These are phyloP conservation scores for Centruroides sculpturatus DNA, from an alignment of 1,140 invertebrate genomes.

Conservation along the genomic window DNA sequence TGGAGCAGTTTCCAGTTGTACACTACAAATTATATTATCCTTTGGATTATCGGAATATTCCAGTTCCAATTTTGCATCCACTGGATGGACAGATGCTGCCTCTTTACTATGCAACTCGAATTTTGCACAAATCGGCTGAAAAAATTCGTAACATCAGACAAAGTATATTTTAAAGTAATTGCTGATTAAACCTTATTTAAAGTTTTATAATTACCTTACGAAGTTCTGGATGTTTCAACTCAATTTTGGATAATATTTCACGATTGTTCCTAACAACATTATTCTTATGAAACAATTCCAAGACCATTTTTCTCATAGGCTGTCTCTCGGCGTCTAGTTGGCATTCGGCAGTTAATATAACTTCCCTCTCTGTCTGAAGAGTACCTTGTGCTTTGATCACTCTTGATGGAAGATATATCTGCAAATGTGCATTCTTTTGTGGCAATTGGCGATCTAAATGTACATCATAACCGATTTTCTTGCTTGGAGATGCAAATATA, in stretches of 20 bases:
- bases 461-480: neutral
- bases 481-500: neutral
- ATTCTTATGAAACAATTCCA: too few relatives aligned
- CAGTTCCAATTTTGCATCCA: neutral
- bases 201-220: too few relatives aligned
- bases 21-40: conserved; percentile 9
- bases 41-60: conserved; percentile 11
- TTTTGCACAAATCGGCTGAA: conserved; percentile 6
- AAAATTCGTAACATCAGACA: neutral
- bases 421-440: neutral
- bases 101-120: neutral
- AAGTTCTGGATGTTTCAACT: too few relatives aligned
- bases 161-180: too few relatives aligned
- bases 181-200: too few relatives aligned
- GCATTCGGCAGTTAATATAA: neutral
- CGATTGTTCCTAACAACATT: too few relatives aligned
- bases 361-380: neutral
- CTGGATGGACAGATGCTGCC: neutral
- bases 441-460: neutral
- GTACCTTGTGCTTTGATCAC: neutral
- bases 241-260: too few relatives aligned
- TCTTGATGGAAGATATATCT: neutral
- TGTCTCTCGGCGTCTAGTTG: neutral
- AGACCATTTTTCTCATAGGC: neutral
- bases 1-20: neutral